Percentiles rank a stretch among this genome's conserved stretches.
Evolutionary conservation across 2,888 invertebrate species (phyloP).

Genomic region (Synanthedon vespiformis): DNA sequence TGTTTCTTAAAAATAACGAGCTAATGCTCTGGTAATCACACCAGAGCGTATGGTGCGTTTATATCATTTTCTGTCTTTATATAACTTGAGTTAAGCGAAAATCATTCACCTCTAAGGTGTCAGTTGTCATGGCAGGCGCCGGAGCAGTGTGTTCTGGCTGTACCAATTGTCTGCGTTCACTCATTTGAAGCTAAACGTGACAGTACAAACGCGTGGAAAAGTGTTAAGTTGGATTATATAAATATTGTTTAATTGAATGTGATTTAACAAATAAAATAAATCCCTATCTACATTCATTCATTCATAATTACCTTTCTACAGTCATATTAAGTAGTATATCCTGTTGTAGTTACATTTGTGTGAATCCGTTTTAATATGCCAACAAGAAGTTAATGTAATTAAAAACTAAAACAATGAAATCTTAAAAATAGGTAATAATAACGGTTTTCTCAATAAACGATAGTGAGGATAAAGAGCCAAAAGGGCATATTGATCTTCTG

Average conservation of each 20-base stretch:
- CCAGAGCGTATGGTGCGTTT: conserved; percentile 58
- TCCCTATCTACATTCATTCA: too few relatives aligned
- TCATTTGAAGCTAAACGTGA: conserved; percentile 39
- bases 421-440: too few relatives aligned
- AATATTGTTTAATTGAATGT: neutral
- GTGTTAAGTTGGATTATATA: neutral
- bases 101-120: conserved; percentile 51
- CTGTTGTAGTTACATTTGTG: too few relatives aligned
- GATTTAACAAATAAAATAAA: too few relatives aligned
- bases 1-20: conserved; percentile 7
- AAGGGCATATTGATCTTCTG: too few relatives aligned
- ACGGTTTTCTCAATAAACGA: too few relatives aligned
- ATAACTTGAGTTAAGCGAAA: conserved; percentile 27
- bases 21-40: conserved; percentile 18
- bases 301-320: too few relatives aligned
- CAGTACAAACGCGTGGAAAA: neutral
- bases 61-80: conserved; percentile 28
- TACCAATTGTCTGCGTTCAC: conserved; percentile 44
- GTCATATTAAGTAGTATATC: too few relatives aligned
- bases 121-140: conserved; percentile 47
- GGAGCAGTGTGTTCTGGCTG: conserved; percentile 30
- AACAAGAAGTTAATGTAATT: too few relatives aligned
- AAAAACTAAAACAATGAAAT: too few relatives aligned
- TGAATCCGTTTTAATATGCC: too few relatives aligned
- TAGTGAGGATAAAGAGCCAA: too few relatives aligned